Percentiles rank a stretch among this genome's conserved stretches.
Conservation (phyloP, 2,797 vertebrate genomes). For the Mycteria americana region DNA sequence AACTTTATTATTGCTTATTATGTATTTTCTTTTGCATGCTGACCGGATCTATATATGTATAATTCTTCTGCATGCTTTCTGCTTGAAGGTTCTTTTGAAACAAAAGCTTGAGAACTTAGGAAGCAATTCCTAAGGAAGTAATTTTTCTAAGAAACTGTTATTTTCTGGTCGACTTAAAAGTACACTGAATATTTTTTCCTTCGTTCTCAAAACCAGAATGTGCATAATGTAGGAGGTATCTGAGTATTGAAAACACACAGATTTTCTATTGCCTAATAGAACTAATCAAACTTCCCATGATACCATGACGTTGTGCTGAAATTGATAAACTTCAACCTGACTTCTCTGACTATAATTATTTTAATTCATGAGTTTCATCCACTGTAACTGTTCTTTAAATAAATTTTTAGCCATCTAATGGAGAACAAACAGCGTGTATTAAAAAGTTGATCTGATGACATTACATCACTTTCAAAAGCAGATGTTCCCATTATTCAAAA, state of each 20-base stretch:
- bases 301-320: not conserved
- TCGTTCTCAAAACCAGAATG: not conserved
- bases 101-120: not conserved
- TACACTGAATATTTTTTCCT: not conserved
- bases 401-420: not conserved
- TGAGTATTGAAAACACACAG: not conserved
- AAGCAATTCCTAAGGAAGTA: not conserved
- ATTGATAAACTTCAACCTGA: not conserved
- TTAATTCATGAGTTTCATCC: not conserved
- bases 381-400: not conserved
- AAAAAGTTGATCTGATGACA: not conserved
- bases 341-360: not conserved
- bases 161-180: not conserved
- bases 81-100: not conserved
- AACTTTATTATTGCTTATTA: conserved; percentile 21
- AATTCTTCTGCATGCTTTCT: not conserved
- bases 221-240: not conserved
- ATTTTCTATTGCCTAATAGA: not conserved
- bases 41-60: not conserved
- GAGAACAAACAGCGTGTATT: not conserved
- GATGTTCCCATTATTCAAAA: conserved; percentile 37
- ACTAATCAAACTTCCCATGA: not conserved
- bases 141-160: not conserved
- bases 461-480: conserved; percentile 17
- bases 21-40: not conserved